Evolutionary conservation across 2,888 invertebrate species (phyloP), one percentile per base, ranked within the genome.

Genomic region (Agonopterix heracliana): DNA sequence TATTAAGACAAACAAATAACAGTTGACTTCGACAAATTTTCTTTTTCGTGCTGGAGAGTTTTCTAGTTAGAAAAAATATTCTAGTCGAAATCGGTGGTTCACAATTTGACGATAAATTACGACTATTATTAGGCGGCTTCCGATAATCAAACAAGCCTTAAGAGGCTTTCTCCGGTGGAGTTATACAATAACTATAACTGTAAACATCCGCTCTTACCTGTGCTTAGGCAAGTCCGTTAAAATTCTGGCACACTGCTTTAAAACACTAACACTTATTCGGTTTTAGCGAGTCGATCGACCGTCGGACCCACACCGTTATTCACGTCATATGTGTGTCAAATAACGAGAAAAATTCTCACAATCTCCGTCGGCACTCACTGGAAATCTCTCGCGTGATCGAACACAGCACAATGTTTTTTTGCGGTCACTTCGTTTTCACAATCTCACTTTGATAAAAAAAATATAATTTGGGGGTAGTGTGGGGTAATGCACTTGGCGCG

Each of bases 271-370:
- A 86, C 85, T 85, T 62, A 54, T 60, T 81, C 68, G 82, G 81
- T 82, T 79, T 86, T 83, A 82, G 81, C 83, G 74, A 83, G 77
- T 78, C 80, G 81, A 84, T 81, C 76, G 78, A 73, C 73, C 70
- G 81, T 80, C 78, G 71, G 80, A 79, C 73, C 71, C 66, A 74
- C 82, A 84, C 85, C 82, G 86, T 85, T 85, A 81, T 75, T 80
- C 84, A 84, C 83, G 78, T 81, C 81, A 86, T 82, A 84, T 82
- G 81, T 86, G 72, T 85, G 86, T 84, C 84, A 85, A 77, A 78
- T 68, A 67, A 71, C 66, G 70, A 77, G 74, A 79, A 77, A 76
- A 75, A 77, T 63, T 79, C 78, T 74, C 81, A 74, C 76, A 72
- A 69, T 70, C 63, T 65, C 64, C 63, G 64, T 58, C 54, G 54